phyloP scores from a whole-genome alignment of 2,888 invertebrate genomes.

The Drosophila prostipennis region DNA sequence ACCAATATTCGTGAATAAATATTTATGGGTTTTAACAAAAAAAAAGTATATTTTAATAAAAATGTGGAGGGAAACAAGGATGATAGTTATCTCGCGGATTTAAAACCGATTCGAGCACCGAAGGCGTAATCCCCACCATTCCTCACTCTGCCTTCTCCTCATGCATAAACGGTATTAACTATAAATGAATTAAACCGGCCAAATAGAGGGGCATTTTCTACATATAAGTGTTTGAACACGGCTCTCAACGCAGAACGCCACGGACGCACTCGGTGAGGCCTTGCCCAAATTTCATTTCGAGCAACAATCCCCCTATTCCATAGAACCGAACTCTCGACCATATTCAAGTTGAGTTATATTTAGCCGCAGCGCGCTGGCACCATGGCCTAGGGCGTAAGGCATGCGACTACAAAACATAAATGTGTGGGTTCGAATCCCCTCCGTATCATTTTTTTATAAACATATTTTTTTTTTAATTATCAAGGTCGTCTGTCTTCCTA shows the following conservation, averaged over 20 bases:
- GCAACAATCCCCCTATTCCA: not conserved
- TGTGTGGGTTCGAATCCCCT: not conserved
- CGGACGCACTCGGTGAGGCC: rapidly evolving
- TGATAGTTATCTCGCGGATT: constrained; percentile 81
- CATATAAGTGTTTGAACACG: not conserved
- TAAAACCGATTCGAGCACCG: constrained; percentile 81
- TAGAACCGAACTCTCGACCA: not conserved
- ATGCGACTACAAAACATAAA: not conserved
- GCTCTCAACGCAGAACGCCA: constrained; percentile 12
- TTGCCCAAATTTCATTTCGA: too few species aligned
- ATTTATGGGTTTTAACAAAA: constrained; percentile 76
- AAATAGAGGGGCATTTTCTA: constrained; percentile 72
- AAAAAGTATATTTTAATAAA: constrained; percentile 4
- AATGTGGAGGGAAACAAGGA: constrained; percentile 81
- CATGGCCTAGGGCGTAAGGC: not conserved
- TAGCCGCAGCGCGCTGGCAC: not conserved
- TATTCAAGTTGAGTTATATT: not conserved
- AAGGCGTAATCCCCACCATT: constrained; percentile 80
- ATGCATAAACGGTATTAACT: constrained; percentile 76
- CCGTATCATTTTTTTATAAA: not conserved
- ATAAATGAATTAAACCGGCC: constrained; percentile 76
- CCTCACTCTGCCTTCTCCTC: constrained; percentile 73
- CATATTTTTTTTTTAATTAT: not conserved
- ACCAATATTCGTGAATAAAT: constrained; percentile 63
- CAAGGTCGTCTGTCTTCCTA: too few species aligned